phyloP scores from a whole-genome alignment of 2,113 vertebrate species.

The Tupaia chinensis region DNA sequence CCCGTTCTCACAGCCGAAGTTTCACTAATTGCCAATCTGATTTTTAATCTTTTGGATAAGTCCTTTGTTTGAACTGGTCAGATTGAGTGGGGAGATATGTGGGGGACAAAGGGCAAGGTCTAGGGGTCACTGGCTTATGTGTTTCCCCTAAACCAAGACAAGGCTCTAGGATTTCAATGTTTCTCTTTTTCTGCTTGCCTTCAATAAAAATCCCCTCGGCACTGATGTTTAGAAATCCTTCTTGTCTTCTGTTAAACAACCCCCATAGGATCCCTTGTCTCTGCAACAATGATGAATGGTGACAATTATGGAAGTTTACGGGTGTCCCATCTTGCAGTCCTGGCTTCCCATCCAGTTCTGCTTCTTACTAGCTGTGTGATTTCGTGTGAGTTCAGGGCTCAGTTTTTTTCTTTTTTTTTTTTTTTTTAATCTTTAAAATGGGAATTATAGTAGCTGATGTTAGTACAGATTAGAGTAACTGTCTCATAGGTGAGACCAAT shows the following conservation, averaged over 20 bases:
- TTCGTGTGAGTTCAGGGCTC: background rate
- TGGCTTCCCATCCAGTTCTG: background rate
- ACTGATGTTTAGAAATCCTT: background rate
- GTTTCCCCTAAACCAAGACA: background rate
- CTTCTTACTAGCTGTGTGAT: background rate
- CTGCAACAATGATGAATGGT: background rate
- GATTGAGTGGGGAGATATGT: background rate
- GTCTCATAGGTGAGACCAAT: background rate
- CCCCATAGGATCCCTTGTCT: background rate
- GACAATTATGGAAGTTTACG: background rate
- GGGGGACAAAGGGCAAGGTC: accelerated
- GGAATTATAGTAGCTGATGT: background rate
- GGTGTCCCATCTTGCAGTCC: too few relatives aligned
- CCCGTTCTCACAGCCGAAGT: background rate
- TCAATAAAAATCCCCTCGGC: background rate
- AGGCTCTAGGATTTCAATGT: background rate
- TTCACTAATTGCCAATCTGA: background rate
- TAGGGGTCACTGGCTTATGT: background rate
- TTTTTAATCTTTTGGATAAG: background rate
- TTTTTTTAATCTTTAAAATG: background rate
- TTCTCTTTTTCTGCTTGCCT: background rate
- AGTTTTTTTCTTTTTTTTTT: background rate
- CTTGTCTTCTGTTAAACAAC: background rate
- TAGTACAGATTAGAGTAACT: background rate
- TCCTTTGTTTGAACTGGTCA: background rate